These are phyloP conservation scores for Pachyseris speciosa DNA, from an alignment of 64 coral and sea anemone genomes.

Conservation along the genomic window DNA sequence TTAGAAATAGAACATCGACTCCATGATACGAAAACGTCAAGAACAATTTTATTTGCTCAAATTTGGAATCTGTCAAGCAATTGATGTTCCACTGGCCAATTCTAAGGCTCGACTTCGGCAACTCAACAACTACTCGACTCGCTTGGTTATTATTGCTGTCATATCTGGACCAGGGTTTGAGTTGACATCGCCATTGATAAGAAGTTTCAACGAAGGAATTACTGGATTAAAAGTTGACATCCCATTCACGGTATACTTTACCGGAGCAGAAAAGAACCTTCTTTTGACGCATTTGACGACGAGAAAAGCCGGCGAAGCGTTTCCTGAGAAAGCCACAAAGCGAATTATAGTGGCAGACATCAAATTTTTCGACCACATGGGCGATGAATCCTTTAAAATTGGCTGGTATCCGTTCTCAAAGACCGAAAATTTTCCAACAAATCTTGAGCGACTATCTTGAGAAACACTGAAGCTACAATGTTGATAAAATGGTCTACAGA, in stretches of 20 bases:
- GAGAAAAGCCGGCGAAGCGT: neutral
- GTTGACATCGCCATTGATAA: neutral
- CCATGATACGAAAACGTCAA: neutral
- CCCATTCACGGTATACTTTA: slow-evolving; percentile 3
- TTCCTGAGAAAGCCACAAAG: neutral
- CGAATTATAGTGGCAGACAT: neutral
- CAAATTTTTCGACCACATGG: neutral
- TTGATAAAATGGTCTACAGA: neutral
- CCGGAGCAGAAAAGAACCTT: neutral
- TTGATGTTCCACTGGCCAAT: slow-evolving; percentile 14
- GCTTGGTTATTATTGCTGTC: neutral
- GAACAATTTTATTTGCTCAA: neutral
- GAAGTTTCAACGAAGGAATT: neutral
- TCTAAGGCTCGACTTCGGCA: neutral
- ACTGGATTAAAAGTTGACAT: neutral
- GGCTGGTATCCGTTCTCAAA: neutral
- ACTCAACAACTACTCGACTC: neutral
- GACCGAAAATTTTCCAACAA: neutral
- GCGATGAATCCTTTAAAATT: neutral
- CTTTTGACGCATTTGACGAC: neutral
- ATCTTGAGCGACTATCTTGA: neutral
- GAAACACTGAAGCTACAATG: neutral
- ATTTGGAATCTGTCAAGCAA: neutral
- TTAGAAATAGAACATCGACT: neutral
- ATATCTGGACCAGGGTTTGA: slow-evolving; percentile 29